Conservation (phyloP, 2,113 vertebrate genomes). For the Lamprotornis superbus region DNA sequence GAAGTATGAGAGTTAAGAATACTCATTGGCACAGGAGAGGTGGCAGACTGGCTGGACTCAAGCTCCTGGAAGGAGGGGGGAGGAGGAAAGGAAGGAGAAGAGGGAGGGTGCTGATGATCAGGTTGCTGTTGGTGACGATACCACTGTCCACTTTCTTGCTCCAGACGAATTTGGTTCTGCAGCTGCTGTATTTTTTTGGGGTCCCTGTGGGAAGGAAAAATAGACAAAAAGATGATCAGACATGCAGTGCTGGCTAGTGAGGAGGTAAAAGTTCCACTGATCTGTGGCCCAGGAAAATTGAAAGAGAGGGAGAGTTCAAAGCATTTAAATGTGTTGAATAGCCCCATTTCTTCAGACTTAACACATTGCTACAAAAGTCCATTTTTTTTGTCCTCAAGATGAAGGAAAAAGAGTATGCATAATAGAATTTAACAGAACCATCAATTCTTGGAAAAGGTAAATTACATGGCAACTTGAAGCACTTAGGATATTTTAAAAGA, state of each 20-base stretch:
- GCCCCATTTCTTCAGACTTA: background rate
- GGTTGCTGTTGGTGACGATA: conserved; percentile 69
- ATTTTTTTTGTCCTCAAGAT: background rate
- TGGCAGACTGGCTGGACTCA: conserved; percentile 74
- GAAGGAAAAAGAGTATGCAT: background rate
- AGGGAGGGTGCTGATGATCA: conserved; percentile 57
- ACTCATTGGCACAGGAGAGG: conserved; percentile 74
- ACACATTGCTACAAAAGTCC: background rate
- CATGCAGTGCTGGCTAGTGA: background rate
- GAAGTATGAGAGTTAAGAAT: conserved; percentile 76
- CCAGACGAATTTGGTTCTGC: conserved; percentile 90
- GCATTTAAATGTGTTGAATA: background rate
- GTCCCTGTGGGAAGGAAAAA: conserved; percentile 78
- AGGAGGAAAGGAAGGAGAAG: conserved; percentile 88
- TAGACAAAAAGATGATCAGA: conserved; percentile 36
- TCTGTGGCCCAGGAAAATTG: background rate
- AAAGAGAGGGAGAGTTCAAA: background rate
- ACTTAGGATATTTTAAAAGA: background rate
- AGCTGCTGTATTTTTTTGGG: conserved; percentile 90
- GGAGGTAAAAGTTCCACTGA: background rate
- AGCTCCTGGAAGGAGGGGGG: conserved; percentile 90
- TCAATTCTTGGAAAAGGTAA: background rate
- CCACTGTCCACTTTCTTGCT: conserved; percentile 83
- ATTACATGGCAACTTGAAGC: background rate
- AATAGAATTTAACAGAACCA: background rate